phyloP scores from a whole-genome alignment of 2,113 vertebrate species.

The Apodemus sylvaticus region DNA sequence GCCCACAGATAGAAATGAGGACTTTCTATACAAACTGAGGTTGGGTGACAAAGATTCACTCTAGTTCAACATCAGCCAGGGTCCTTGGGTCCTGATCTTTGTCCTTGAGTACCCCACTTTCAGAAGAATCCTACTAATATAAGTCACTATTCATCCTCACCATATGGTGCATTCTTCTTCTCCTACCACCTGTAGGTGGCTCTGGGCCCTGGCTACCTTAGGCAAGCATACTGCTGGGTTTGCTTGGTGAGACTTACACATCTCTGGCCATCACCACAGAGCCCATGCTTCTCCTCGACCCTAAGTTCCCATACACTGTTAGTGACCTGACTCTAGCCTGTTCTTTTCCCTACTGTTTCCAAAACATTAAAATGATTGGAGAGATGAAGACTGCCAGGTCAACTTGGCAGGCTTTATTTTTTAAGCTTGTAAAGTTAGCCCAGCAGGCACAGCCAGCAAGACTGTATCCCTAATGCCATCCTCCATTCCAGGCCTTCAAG shows the following conservation, averaged over 20 bases:
- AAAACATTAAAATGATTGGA: neutral
- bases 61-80: accelerated
- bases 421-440: neutral
- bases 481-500: neutral
- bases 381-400: neutral
- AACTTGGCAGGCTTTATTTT: neutral
- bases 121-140: neutral
- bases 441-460: neutral
- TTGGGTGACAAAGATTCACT: neutral
- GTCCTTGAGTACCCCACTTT: neutral
- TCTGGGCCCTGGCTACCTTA: neutral
- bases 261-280: neutral
- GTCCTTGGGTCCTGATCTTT: neutral
- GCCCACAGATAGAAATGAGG: neutral
- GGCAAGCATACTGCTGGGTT: neutral
- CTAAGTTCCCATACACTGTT: neutral
- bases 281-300: too few relatives aligned
- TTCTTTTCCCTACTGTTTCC: neutral
- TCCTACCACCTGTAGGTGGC: neutral
- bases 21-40: too few relatives aligned
- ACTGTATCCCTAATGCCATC: neutral
- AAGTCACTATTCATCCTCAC: neutral
- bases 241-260: neutral
- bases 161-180: too few relatives aligned
- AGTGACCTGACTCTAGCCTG: neutral